Conservation (phyloP, 2,888 invertebrate species). For the Drosophila ustulata region DNA sequence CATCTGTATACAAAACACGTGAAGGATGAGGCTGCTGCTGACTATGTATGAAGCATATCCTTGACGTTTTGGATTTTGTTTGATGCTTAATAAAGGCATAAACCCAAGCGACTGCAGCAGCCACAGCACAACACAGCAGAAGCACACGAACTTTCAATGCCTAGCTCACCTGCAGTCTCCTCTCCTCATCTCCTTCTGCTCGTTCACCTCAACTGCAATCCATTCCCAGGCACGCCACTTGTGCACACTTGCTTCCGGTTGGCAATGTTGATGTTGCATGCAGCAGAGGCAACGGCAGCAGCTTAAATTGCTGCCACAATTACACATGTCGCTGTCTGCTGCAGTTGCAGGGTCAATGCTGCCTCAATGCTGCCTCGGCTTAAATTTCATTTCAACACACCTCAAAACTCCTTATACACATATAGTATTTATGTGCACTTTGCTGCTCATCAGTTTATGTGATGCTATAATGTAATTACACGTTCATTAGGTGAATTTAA, state of each 20-base stretch:
- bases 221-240: slow-evolving; percentile 61
- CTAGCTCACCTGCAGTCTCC: slow-evolving; percentile 19
- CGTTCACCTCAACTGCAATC: slow-evolving; percentile 17
- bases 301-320: slow-evolving; percentile 79
- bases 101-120: slow-evolving; percentile 40
- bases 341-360: slow-evolving; percentile 75
- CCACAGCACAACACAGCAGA: slow-evolving; percentile 12
- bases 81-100: slow-evolving; percentile 79
- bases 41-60: slow-evolving; percentile 74
- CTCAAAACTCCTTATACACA: slow-evolving; percentile 5
- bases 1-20: slow-evolving; percentile 75
- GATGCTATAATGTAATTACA: neutral
- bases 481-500: neutral
- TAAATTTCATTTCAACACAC: slow-evolving; percentile 56
- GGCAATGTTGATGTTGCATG: slow-evolving; percentile 63
- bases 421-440: neutral
- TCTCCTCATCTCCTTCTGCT: neutral
- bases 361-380: slow-evolving; percentile 41
- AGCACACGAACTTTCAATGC: slow-evolving; percentile 62
- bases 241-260: slow-evolving; percentile 73
- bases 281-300: slow-evolving; percentile 37
- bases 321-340: slow-evolving; percentile 70
- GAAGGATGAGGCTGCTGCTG: slow-evolving; percentile 67
- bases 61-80: slow-evolving; percentile 78
- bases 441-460: neutral